A percentile compares a stretch with the other conserved stretches of the same genome.
These are phyloP conservation scores for Heteropelma amictum DNA, from an alignment of 2,888 invertebrate genomes.

Conservation along the genomic window DNA sequence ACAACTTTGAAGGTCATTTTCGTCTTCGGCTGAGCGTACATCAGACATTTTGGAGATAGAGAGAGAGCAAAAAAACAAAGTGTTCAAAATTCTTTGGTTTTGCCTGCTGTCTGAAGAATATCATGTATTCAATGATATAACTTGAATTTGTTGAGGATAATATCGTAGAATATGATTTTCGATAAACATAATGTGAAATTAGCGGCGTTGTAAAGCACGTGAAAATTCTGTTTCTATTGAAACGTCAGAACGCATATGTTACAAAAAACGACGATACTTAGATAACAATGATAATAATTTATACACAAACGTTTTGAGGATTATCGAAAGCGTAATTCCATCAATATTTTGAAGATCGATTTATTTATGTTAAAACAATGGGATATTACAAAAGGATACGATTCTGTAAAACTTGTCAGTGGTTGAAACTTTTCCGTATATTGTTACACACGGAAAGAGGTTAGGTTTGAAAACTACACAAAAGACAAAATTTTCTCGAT, in stretches of 20 bases:
- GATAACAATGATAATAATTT: too few relatives aligned
- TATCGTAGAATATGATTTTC: too few relatives aligned
- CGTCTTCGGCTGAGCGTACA: slow-evolving; percentile 17
- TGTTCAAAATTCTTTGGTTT: not conserved
- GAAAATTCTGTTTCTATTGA: too few relatives aligned
- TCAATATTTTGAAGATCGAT: too few relatives aligned
- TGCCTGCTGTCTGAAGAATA: not conserved
- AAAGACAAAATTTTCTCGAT: not conserved
- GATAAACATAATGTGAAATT: too few relatives aligned
- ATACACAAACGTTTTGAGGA: too few relatives aligned
- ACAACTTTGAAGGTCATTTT: slow-evolving; percentile 22
- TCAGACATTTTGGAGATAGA: slow-evolving; percentile 37
- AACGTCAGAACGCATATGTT: too few relatives aligned
- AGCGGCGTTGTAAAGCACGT: too few relatives aligned
- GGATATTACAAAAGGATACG: not conserved
- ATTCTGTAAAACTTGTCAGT: not conserved
- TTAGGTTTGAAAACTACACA: slow-evolving; percentile 23
- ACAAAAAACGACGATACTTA: too few relatives aligned
- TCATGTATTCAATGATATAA: not conserved
- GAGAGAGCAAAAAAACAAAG: not conserved
- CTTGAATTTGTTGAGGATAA: too few relatives aligned
- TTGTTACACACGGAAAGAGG: not conserved
- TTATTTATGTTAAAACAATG: not conserved
- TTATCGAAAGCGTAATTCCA: too few relatives aligned
- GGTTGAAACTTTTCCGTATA: not conserved